Evolutionary conservation across 2,888 invertebrate genomes (phyloP), one percentile per base, ranked within the genome.

Genomic region (Cheilosia pagana): DNA sequence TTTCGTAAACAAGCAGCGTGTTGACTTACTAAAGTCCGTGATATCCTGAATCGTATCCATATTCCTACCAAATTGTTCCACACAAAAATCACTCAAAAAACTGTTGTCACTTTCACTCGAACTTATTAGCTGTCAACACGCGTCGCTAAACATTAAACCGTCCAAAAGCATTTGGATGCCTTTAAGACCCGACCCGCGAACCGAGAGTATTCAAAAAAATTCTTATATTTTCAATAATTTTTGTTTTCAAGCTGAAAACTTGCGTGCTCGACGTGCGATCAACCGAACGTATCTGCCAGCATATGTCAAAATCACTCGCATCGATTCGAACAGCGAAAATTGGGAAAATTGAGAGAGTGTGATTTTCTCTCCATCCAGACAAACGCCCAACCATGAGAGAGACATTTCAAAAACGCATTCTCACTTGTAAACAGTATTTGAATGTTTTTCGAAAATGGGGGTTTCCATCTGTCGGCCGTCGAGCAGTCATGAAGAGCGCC

Each of bases 1-100:
- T 10, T 48, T 48, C 8, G 1, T 19, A 21, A 48, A 21, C 19
- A 48, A 12, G 3, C 8, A 8, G 8, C 16, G 7, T 21, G 7
- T 21, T 23, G 48, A 83, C 83, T 83, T 79, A 83, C 83, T 68
- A 14, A 83, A 83, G 70, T 83, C 79, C 21, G 83, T 83, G 63
- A 83, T 83, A 7, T 83, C 83, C 39, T 83, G 68, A 70, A 83
- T 74, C 6, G 83, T 63, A 79, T 79, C 83, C 83, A 83, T 83
- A 57, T 19, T 23, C 19, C 41, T 45, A 1, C 10, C 48, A 57
- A 57, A 52, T 21, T 6, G 10, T 23, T 12, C 19, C n/a, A 25
- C 45, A 2, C 21, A 14, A 52, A 75, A 70, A 12, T 41, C 45
- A 50, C 43, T 23, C 12, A 31, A 57, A 57, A 23, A 31, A 16